Evolutionary conservation across 2,888 invertebrate genomes (phyloP), one percentile per base, ranked within the genome.

Genomic region (Agonopterix arenella): DNA sequence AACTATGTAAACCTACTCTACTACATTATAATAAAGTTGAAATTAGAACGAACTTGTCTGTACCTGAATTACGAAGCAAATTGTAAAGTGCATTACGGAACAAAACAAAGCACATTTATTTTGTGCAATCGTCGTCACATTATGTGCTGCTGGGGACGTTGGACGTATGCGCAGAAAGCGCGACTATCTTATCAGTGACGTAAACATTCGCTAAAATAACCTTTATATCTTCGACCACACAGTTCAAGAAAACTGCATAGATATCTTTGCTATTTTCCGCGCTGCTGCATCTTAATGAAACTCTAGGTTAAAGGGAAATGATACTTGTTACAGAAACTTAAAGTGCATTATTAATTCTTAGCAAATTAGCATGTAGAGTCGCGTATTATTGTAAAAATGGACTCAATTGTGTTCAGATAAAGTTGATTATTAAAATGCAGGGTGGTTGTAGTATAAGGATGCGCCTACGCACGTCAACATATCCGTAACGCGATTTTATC

Each of bases 401-500:
- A 28, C 28, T 28, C 28, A 7, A 28, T 7, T 28, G 28, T 28
- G 28, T 28, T 5, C 28, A 28, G 28, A 28, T 28, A 28, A 4
- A 28, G 28, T 28, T 28, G 7, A 28, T 28, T 28, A 28, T 28
- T 28, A 7, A 28, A 28, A 28, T 28, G 28, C 28, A 28, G 28
- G 28, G 4, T 28, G 28, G 28, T 28, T 28, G 28, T 28, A 28
- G 28, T 28, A 5, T 28, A 28, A 58, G 60, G 56, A 59, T 61
- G 74, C 77, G 74, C 78, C 76, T 72, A 81, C 80, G 80, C 81
- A 76, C 73, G 80, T 81, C 82, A 80, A 68, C 74, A 66, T 71
- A 70, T 74, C 71, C 70, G 73, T 73, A 80, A 70, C 68, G 69
- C 65, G 73, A 76, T 75, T 67, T 54, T 62, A 66, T 72, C 70